phyloP scores from a whole-genome alignment of 2,888 invertebrate genomes.

The Epistrophe grossulariae region DNA sequence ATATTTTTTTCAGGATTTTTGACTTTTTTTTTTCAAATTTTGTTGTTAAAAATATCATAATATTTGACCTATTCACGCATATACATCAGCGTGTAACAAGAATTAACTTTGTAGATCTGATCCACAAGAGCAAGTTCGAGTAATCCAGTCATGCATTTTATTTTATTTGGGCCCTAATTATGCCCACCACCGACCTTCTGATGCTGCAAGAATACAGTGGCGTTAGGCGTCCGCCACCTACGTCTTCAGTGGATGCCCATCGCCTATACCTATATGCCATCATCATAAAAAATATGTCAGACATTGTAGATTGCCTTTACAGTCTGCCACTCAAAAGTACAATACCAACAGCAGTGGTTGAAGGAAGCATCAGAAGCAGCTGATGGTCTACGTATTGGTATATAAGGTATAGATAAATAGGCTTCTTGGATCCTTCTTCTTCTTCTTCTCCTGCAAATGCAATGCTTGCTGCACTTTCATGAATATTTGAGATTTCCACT shows the following conservation, averaged over 20 bases:
- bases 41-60: too few species aligned
- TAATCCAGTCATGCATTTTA: too few species aligned
- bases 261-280: neutral
- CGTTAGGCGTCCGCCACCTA: neutral
- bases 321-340: slow-evolving; percentile 56
- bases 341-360: slow-evolving; percentile 18
- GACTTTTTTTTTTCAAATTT: too few species aligned
- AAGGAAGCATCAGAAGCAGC: neutral
- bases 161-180: neutral
- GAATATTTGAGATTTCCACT: slow-evolving; percentile 69
- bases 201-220: neutral
- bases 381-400: neutral
- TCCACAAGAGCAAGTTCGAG: too few species aligned
- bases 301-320: slow-evolving; percentile 70
- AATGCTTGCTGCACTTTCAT: slow-evolving; percentile 66
- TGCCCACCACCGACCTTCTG: neutral
- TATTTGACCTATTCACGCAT: too few species aligned
- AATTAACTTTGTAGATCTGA: too few species aligned
- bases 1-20: too few species aligned
- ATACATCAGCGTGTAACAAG: too few species aligned
- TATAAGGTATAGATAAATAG: slow-evolving; percentile 24
- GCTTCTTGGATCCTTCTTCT: slow-evolving; percentile 38
- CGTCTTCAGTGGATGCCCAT: slow-evolving; percentile 12
- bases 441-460: slow-evolving; percentile 44
- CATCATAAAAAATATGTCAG: slow-evolving; percentile 61